phyloP scores from a whole-genome alignment of 1,140 invertebrate genomes.

The Druon quercuslanigerum region DNA sequence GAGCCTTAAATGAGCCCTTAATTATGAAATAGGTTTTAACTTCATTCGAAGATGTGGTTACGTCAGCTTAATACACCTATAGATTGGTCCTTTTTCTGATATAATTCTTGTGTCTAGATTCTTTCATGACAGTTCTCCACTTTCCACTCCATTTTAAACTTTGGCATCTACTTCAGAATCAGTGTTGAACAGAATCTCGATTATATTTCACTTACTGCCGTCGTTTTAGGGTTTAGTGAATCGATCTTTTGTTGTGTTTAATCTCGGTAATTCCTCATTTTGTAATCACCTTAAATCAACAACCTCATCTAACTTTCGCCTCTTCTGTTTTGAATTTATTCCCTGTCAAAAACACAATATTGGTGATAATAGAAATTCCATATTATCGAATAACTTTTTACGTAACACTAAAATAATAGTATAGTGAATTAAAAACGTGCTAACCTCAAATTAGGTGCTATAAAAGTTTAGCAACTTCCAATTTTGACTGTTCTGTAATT shows the following conservation, averaged over 20 bases:
- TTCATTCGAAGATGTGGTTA: no score
- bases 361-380: no score
- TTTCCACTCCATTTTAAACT: background rate
- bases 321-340: conserved; percentile 2
- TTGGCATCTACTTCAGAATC: background rate
- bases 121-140: background rate
- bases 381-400: no score
- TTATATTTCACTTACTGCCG: background rate
- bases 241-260: conserved; percentile 15
- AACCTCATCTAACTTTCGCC: background rate
- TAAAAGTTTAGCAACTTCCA: no score
- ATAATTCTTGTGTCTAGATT: background rate
- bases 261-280: background rate
- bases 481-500: no score
- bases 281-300: background rate
- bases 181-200: background rate
- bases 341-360: background rate
- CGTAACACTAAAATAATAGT: no score
- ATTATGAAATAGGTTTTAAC: no score
- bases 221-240: conserved; percentile 12
- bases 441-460: no score
- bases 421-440: no score
- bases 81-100: background rate
- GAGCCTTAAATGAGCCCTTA: no score
- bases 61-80: no score